phyloP scores from a whole-genome alignment of 2,113 vertebrate species.

The Morone saxatilis region DNA sequence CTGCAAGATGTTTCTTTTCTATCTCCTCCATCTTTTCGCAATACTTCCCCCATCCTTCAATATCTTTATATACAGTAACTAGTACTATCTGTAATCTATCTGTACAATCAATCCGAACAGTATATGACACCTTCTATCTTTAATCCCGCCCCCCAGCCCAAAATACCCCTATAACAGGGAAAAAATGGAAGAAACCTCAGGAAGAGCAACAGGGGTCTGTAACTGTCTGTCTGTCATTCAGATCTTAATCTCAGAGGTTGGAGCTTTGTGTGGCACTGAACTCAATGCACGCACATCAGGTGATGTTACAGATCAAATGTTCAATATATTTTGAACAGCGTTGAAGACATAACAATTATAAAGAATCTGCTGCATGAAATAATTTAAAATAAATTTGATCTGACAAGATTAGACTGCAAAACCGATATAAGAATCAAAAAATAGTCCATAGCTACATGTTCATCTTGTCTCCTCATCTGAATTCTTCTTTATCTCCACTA shows the following conservation, averaged over 20 bases:
- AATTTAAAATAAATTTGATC: conserved; percentile 5
- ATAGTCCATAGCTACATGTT: conserved; percentile 17
- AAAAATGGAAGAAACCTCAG: too few relatives aligned
- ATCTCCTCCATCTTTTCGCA: conserved; percentile 28
- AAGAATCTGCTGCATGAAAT: neutral
- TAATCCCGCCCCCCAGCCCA: neutral
- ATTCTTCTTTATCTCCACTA: conserved; percentile 36
- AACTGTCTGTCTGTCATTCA: conserved; percentile 2
- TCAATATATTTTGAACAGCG: neutral
- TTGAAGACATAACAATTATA: neutral
- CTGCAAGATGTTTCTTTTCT: conserved; percentile 13
- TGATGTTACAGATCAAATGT: neutral
- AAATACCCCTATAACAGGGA: too few relatives aligned
- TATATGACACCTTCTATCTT: neutral
- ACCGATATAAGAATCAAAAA: conserved; percentile 13
- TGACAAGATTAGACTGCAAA: conserved; percentile 23
- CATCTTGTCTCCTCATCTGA: conserved; percentile 31
- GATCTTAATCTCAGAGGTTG: too few relatives aligned
- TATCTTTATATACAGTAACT: conserved; percentile 4
- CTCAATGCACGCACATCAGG: neutral
- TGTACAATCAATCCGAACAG: neutral
- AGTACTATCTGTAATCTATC: neutral
- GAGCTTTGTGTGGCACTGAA: neutral
- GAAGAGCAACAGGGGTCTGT: too few relatives aligned
- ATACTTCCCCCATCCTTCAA: neutral